Conservation (phyloP, 2,888 invertebrate species). For the Leptopilina myrica region DNA sequence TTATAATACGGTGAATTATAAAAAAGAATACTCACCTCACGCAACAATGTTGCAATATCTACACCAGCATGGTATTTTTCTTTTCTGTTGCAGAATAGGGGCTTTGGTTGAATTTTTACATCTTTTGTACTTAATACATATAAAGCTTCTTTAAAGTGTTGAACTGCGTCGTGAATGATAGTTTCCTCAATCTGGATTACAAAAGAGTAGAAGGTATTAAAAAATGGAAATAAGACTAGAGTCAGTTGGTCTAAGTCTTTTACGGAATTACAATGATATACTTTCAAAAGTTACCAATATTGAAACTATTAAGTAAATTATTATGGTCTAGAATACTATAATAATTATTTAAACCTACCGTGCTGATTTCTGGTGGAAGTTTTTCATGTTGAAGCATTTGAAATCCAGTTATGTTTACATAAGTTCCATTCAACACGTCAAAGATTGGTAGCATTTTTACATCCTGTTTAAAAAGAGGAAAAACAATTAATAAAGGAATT, state of each 20-base stretch:
- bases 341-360: background rate
- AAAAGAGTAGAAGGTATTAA: too few relatives aligned
- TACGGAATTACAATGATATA: too few relatives aligned
- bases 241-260: too few relatives aligned
- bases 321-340: too few relatives aligned
- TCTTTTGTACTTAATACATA: constrained; percentile 78
- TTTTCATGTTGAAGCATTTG: constrained; percentile 55
- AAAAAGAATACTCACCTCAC: constrained; percentile 50
- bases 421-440: constrained; percentile 59
- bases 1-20: too few relatives aligned
- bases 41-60: constrained; percentile 64
- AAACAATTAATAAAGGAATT: too few relatives aligned
- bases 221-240: too few relatives aligned
- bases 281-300: too few relatives aligned
- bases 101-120: constrained; percentile 65
- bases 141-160: constrained; percentile 86
- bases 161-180: constrained; percentile 90
- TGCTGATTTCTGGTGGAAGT: background rate
- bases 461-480: constrained; percentile 58
- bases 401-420: constrained; percentile 68
- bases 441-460: constrained; percentile 60
- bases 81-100: constrained; percentile 74
- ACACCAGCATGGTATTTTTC: constrained; percentile 70
- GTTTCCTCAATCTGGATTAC: constrained; percentile 83
- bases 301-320: too few relatives aligned